Conservation (phyloP, 2,113 vertebrate species). For the Rostratula benghalensis region DNA sequence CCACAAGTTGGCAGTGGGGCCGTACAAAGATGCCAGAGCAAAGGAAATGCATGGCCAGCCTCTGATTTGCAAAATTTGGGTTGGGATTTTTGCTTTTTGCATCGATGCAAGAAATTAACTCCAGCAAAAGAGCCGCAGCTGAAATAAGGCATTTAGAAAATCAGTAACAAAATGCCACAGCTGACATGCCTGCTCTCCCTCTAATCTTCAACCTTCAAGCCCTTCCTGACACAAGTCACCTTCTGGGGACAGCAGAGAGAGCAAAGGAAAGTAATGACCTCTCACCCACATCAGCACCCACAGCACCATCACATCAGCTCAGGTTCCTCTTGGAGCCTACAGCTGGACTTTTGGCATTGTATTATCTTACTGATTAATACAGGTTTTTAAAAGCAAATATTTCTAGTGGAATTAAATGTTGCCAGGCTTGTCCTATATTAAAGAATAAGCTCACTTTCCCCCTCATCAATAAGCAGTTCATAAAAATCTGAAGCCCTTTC, state of each 20-base stretch:
- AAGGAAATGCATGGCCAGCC: background rate
- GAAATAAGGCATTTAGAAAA: background rate
- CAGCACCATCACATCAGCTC: accelerated
- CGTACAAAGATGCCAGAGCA: background rate
- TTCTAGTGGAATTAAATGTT: background rate
- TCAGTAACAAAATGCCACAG: background rate
- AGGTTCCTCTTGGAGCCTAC: background rate
- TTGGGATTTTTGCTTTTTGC: background rate
- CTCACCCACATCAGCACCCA: background rate
- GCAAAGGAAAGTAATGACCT: background rate
- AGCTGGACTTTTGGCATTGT: background rate
- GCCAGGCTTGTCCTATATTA: background rate
- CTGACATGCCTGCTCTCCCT: background rate
- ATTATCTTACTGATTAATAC: background rate
- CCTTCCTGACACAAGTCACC: background rate
- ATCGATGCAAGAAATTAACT: accelerated
- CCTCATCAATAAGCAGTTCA: background rate
- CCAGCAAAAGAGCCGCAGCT: background rate
- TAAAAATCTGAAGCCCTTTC: background rate
- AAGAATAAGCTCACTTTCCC: background rate
- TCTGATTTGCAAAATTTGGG: background rate
- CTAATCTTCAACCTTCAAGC: background rate
- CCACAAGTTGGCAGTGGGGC: background rate
- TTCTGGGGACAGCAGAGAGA: background rate
- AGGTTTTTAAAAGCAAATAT: background rate